Base-by-base conservation (phyloP, 2,113 vertebrate species). In the Bufo gargarizans region DNA sequence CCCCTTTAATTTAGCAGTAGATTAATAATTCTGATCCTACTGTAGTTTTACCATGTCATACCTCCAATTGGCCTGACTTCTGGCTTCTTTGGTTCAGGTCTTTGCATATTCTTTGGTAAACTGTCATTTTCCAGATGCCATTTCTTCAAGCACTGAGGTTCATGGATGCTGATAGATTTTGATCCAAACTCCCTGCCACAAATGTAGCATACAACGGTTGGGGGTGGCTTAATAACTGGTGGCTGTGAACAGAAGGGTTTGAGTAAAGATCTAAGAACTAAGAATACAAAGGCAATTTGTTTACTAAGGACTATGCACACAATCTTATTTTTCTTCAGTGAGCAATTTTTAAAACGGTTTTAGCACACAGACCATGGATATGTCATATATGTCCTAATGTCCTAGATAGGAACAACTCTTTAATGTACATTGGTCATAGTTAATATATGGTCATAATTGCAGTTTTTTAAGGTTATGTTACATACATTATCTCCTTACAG, bases 121-220 rank as follows among this genome's bases (percentile, higher is more conserved):
- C 89, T 89, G 63, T 93, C 91, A 91, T 96, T 96, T 77, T 95
- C 94, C 56, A 87, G 92, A 43, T 93, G 94, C 95, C 94, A 96
- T 85, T 96, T 96, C 92, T 93, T 95, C 83, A 96, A 89, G 88
- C 95, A 96, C 4, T 96, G 95, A 85, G 94, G 95, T 71, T 96
- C 93, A 90, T 96, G 95, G 83, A 95, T 96, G 78, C 89, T 47
- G 53, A 96, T 93, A 13, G 95, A 96, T 90, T 93, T 94, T 84
- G 95, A 95, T 91, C 95, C 95, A 43, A 94, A 95, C 78, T 96
- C 93, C 90, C 89, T 91, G 12, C 95, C 94, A 91, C 94, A 95
- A 88, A 96, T 90, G 79, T 95, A 95, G 91, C 94, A 96, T 90
- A 95, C 74, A 74, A 96, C 50, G 71, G 93, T 91, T 90, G 90